These are phyloP conservation scores for Poecilobothrus nobilitatus DNA, from an alignment of 2,888 invertebrate species.

Conservation along the genomic window DNA sequence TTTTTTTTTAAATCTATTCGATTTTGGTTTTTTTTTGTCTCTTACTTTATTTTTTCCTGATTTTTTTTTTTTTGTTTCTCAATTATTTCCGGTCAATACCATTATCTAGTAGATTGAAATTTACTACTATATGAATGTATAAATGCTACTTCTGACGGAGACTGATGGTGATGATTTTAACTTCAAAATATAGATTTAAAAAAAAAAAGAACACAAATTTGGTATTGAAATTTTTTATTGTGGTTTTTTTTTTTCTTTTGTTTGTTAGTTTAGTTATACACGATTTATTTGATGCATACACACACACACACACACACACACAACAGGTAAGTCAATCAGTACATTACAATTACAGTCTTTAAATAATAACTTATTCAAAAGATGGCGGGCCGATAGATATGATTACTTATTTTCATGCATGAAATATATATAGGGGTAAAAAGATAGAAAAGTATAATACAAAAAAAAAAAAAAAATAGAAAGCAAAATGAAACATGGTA, in stretches of 20 bases:
- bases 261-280: slow-evolving; percentile 2
- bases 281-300: neutral
- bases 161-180: neutral
- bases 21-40: neutral
- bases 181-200: neutral
- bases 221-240: too few species aligned
- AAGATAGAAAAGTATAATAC: neutral
- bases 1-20: neutral
- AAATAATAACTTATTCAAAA: too few species aligned
- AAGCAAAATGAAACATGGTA: neutral
- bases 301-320: too few species aligned
- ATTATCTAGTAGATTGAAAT: neutral
- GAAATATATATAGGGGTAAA: neutral
- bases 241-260: too few species aligned
- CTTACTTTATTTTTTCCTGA: neutral
- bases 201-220: neutral
- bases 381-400: neutral
- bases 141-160: too few species aligned
- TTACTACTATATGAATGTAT: neutral
- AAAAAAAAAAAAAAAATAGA: neutral
- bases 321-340: neutral
- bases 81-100: slow-evolving; percentile 6
- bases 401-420: neutral
- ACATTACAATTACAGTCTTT: neutral
- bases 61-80: neutral